A percentile compares a stretch with the other conserved stretches of the same genome.
Conservation (phyloP, 2,797 vertebrate species). For the Falco peregrinus region DNA sequence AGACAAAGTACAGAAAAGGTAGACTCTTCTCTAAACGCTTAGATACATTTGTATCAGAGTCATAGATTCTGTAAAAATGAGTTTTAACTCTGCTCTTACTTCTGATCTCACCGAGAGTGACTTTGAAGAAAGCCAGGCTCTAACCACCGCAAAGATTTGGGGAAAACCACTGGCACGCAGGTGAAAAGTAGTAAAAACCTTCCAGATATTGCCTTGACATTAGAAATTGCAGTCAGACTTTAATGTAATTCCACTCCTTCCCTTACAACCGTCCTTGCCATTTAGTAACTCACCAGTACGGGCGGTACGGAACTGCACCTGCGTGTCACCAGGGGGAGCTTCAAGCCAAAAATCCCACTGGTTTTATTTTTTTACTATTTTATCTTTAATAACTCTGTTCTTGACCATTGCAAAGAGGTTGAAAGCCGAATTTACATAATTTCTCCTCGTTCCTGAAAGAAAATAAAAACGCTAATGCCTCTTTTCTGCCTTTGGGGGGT, state of each 20-base stretch:
- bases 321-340: constrained; percentile 65
- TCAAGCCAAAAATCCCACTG: background rate
- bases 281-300: background rate
- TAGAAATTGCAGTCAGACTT: background rate
- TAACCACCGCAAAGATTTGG: background rate
- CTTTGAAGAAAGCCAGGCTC: background rate
- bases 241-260: background rate
- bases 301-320: background rate
- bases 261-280: background rate
- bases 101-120: background rate
- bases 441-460: background rate
- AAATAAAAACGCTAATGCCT: background rate
- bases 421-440: background rate
- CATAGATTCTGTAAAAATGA: background rate
- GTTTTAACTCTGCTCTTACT: background rate
- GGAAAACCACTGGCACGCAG: fast-evolving
- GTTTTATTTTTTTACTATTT: background rate
- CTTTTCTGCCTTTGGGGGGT: background rate
- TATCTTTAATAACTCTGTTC: background rate
- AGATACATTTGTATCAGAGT: background rate
- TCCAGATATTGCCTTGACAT: background rate
- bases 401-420: background rate
- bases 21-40: background rate
- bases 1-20: background rate
- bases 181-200: background rate